Conservation (phyloP, 2,113 vertebrate genomes). For the Zapornia atra region DNA sequence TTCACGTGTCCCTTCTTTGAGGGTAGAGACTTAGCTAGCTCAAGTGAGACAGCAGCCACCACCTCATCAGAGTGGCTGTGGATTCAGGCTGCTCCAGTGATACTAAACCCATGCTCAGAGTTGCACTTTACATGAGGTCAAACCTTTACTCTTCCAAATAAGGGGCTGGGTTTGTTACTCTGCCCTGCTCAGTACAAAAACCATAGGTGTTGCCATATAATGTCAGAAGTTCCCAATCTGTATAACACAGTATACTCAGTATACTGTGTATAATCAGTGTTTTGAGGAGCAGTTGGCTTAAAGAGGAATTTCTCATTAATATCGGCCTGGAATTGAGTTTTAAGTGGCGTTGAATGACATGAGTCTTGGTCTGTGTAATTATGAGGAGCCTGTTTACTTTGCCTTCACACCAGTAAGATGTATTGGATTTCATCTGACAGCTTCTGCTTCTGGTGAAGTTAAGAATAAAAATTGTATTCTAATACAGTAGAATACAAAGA, state of each 20-base stretch:
- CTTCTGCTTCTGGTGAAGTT: not conserved
- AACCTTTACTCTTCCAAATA: not conserved
- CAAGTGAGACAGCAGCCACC: not conserved
- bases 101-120: not conserved
- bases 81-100: not conserved
- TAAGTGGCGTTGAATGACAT: constrained; percentile 49
- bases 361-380: constrained; percentile 43
- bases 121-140: accelerated
- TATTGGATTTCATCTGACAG: not conserved
- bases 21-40: not conserved
- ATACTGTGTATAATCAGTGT: too few species aligned
- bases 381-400: constrained; percentile 4
- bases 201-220: not conserved
- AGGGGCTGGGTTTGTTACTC: not conserved
- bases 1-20: not conserved
- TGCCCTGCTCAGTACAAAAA: not conserved
- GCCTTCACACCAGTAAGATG: not conserved
- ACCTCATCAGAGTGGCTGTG: not conserved
- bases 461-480: not conserved
- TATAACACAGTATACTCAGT: not conserved
- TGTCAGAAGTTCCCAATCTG: not conserved
- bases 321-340: constrained; percentile 34
- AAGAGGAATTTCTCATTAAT: constrained; percentile 20
- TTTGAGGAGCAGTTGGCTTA: not conserved
- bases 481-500: not conserved